Base-by-base conservation (phyloP, 2,888 invertebrate genomes). In the Loripinus fragilis region DNA sequence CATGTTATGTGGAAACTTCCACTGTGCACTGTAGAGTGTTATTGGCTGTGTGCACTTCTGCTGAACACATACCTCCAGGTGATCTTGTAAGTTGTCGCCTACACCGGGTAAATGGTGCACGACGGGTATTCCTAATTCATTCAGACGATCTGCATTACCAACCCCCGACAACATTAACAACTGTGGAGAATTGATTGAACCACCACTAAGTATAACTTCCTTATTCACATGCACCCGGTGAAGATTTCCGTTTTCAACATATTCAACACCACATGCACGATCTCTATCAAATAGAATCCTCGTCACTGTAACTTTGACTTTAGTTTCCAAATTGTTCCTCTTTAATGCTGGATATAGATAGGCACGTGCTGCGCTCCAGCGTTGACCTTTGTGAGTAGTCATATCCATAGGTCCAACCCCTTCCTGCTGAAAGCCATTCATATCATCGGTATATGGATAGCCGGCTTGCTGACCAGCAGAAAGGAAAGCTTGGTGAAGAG, bases 141-240 rank as follows among this genome's bases (percentile, higher is more conserved):
- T 89, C 60, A 94, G 85, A 20, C 94, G 94, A 64, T 94, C 92
- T 23, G 91, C 93, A 1, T 95, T 95, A 0, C 97, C 97, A 17
- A 98, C 95, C 0, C 98, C 99, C 12, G 98, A 98, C 0, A 99
- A 93, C 97, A 99, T 97, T 50, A 99, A 94, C 1, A 99, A 91
- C 92, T 99, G 99, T 0, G 99, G 98, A 0, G 98, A 97, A 92
- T 98, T 98, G 0, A 99, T 95, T 0, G 98, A 95, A 0, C 99
- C 99, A 0, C 96, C 98, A 0, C 97, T 97, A 1, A 99, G 91
- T 67, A 99, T 96, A 0, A 99, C 98, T 74, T 93, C 93, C 92
- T 96, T 95, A 78, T 96, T 95, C 0, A 97, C 97, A 67, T 86
- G 76, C 2, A 89, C 89, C 48, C 83, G 77, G 74, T 90, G 86